Base-by-base conservation (phyloP, 2,888 invertebrate species). In the Aelia acuminata region DNA sequence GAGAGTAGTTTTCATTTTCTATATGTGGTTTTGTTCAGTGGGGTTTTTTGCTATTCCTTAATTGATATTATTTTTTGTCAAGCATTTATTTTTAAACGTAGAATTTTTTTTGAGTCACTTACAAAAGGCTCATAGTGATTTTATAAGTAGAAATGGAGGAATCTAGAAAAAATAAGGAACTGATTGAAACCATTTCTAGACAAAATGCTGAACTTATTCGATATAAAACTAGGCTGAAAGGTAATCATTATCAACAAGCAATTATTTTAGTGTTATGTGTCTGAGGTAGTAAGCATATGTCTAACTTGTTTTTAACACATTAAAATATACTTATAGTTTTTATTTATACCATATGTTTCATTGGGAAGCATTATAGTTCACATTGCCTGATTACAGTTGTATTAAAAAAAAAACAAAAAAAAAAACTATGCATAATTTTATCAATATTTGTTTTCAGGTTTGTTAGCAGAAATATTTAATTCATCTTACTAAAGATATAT, bases 171-270 rank as follows among this genome's bases (percentile, higher is more conserved):
- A 57, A 87, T 75, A 87, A 87, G n/a, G 90, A 91, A 84, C 63
- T 90, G 18, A 87, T 90, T 15, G 90, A 89, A 20, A 89, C 89
- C 48, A 90, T 91, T 35, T 80, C 89, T 26, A 90, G 90, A 80
- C 90, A 91, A 86, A 90, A 90, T 88, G 90, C 90, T 15, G 91
- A 91, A 50, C 88, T 91, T 26, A 88, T 85, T 31, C 88, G 91
- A 53, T 91, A 91, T 57, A 90, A 91, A 89, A 89, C 89, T 53
- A 89, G 91, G 87, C 88, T 91, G 26, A 90, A 90, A 90, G 91
- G 91, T 91, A 89, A 70, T 87, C 39, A 31, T 84, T 31, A 31
- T 49, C 1, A 35, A 35, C 8, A 49, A 80, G 22, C 43, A n/a
- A n/a, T n/a, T 26, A 26, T 57, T 43, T n/a, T 43, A n/a, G 5